Percentiles rank a stretch among this genome's conserved stretches.
Evolutionary conservation across 2,113 vertebrate genomes (phyloP).

Genomic region (Eira barbara): DNA sequence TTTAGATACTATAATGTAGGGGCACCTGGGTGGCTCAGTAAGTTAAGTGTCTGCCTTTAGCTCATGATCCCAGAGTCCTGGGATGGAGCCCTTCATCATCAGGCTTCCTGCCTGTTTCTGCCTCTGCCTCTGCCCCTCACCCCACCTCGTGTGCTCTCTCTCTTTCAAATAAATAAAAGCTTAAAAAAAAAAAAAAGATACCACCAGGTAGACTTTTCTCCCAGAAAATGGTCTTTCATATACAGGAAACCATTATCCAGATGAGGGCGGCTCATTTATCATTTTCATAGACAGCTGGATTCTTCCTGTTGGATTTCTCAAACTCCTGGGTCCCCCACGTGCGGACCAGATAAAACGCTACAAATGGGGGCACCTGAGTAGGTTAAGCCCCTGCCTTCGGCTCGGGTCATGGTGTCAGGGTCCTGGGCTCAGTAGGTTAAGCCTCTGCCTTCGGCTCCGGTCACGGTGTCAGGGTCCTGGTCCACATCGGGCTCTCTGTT

Average conservation of each 20-base stretch:
- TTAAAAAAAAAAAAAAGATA: not conserved
- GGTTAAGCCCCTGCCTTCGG: no score
- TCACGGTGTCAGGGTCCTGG: no score
- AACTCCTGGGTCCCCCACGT: constrained; percentile 88
- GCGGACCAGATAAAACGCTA: constrained; percentile 85
- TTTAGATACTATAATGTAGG: not conserved
- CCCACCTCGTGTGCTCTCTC: not conserved
- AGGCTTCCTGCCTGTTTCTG: not conserved
- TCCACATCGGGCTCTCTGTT: no score
- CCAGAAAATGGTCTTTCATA: not conserved
- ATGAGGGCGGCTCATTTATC: constrained; percentile 76
- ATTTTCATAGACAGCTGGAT: constrained; percentile 82
- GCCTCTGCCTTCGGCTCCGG: no score
- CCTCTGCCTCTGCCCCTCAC: not conserved
- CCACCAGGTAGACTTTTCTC: not conserved
- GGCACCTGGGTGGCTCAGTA: not conserved
- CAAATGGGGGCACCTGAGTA: constrained; percentile 57
- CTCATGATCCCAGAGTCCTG: not conserved
- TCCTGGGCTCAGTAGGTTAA: no score
- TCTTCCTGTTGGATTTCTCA: constrained; percentile 89
- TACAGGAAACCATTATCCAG: not conserved
- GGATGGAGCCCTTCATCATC: not conserved
- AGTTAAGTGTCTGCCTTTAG: not conserved
- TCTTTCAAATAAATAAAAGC: not conserved
- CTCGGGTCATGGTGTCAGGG: no score